Evolutionary conservation across 2,113 vertebrate species (phyloP), one percentile per base, ranked within the genome.

Genomic region (Typhlomys cinereus): DNA sequence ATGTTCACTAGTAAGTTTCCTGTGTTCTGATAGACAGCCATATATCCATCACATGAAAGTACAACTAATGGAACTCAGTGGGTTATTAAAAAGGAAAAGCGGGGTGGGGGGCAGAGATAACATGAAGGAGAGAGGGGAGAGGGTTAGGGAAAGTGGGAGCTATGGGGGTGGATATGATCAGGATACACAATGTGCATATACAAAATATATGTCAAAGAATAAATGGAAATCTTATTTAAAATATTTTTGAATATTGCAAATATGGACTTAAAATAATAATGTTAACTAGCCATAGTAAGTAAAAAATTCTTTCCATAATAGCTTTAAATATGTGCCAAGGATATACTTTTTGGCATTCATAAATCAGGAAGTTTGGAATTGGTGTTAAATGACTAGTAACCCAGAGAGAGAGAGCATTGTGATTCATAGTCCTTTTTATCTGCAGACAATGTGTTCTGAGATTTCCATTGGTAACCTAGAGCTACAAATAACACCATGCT

Each of bases 181-280:
- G n/a, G n/a, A n/a, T n/a, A n/a, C n/a, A n/a, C n/a, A n/a, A n/a
- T n/a, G n/a, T n/a, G n/a, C n/a, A n/a, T n/a, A n/a, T n/a, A n/a
- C n/a, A n/a, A n/a, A n/a, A n/a, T n/a, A n/a, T n/a, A n/a, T n/a
- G n/a, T n/a, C n/a, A n/a, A n/a, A n/a, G n/a, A n/a, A n/a, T n/a
- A n/a, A n/a, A n/a, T n/a, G n/a, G n/a, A n/a, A n/a, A n/a, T n/a
- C n/a, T n/a, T n/a, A n/a, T n/a, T n/a, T n/a, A n/a, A n/a, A n/a
- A n/a, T n/a, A 0, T 66, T 91, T 88, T 89, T 91, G 59, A 34
- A 76, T 81, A 64, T 29, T 73, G 6, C 10, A 90, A 84, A 59
- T 76, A 66, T 44, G 27, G 29, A 81, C 87, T 36, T 64, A 50
- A 95, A 92, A 80, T 6, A 88, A 76, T 59, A 44, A 39, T 13